Conservation (phyloP, 2,113 vertebrate genomes). For the Lucifuga dentata region DNA sequence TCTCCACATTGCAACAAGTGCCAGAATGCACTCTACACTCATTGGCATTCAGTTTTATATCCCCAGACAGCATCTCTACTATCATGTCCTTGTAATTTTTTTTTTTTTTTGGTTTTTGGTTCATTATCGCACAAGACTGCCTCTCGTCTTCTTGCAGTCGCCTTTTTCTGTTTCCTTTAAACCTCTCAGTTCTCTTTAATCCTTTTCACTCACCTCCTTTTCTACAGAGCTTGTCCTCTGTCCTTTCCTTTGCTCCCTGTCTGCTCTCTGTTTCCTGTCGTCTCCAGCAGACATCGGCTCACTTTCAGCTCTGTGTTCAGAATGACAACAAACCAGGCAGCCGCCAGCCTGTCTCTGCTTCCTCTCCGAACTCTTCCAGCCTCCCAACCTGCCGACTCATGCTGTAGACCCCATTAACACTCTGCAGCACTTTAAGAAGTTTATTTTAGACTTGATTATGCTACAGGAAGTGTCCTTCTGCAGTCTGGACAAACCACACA, state of each 20-base stretch:
- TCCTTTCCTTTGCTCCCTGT: constrained; percentile 54
- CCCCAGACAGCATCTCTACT: constrained; percentile 34
- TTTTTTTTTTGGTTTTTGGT: constrained; percentile 53
- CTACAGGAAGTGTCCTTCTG: not conserved
- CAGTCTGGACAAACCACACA: not conserved
- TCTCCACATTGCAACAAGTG: constrained; percentile 79
- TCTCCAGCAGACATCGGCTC: constrained; percentile 67
- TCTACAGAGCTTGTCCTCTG: constrained; percentile 53
- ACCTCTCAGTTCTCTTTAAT: constrained; percentile 42
- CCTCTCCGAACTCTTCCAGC: constrained; percentile 54
- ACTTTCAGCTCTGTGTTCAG: constrained; percentile 73
- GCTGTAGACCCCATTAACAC: constrained; percentile 56
- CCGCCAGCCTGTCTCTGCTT: constrained; percentile 65
- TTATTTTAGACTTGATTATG: constrained; percentile 16
- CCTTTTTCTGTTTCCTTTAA: constrained; percentile 39
- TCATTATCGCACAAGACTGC: constrained; percentile 52
- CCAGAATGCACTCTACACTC: constrained; percentile 77
- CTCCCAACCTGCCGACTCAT: constrained; percentile 64
- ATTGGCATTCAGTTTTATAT: constrained; percentile 85
- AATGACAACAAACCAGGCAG: constrained; percentile 76
- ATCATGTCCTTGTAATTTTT: constrained; percentile 53
- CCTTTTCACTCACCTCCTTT: constrained; percentile 54
- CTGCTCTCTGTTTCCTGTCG: constrained; percentile 65
- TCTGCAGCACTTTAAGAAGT: constrained; percentile 25
- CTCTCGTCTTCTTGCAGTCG: constrained; percentile 13